Conservation (phyloP, 2,113 vertebrate species). For the Leptobrachium ailaonicum region DNA sequence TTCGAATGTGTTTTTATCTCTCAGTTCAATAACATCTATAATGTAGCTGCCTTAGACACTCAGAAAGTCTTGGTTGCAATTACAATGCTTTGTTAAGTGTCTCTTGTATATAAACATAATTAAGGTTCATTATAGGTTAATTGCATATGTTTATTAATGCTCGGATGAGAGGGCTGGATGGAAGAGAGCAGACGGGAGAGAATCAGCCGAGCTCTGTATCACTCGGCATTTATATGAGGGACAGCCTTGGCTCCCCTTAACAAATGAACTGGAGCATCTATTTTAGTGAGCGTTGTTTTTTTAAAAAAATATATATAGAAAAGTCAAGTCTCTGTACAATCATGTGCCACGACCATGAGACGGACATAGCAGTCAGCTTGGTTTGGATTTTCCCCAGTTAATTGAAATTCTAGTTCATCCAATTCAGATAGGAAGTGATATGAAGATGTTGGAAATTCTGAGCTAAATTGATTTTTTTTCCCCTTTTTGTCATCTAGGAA, state of each 20-base stretch:
- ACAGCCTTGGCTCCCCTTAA: constrained; percentile 63
- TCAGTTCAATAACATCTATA: too few species aligned
- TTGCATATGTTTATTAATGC: not conserved
- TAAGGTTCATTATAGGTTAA: not conserved
- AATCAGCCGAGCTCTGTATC: constrained; percentile 43
- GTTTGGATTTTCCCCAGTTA: constrained; percentile 59
- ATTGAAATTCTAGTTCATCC: constrained; percentile 65
- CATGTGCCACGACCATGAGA: constrained; percentile 65
- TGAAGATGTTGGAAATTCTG: constrained; percentile 62
- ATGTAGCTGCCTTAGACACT: too few species aligned
- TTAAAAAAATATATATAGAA: constrained; percentile 58
- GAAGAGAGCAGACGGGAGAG: constrained; percentile 5
- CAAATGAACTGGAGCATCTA: constrained; percentile 68
- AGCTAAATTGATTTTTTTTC: constrained; percentile 55
- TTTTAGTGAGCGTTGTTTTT: constrained; percentile 68
- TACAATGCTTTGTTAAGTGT: too few species aligned
- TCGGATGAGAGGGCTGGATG: not conserved
- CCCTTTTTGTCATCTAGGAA: constrained; percentile 36
- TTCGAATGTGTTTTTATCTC: too few species aligned
- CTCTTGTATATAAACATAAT: not conserved
- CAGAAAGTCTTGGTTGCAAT: too few species aligned
- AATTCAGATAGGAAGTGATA: constrained; percentile 65
- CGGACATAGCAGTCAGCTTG: constrained; percentile 56
- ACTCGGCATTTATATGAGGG: constrained; percentile 63
- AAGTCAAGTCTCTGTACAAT: constrained; percentile 61